Conservation (phyloP, 2,888 invertebrate genomes). For the Ophion obscuratus region DNA sequence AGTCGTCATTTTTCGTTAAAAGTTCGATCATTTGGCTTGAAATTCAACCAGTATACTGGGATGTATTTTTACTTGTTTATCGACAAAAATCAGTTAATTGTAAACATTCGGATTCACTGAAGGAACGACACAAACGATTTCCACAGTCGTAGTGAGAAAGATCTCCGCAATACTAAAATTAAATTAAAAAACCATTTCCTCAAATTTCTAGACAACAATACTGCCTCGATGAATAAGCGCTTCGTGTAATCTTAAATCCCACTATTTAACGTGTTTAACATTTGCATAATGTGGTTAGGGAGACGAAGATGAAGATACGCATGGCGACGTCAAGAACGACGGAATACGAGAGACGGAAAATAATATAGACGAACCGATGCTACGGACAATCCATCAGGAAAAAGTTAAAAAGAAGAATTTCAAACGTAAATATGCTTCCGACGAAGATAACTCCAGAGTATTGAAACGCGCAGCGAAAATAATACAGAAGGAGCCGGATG, state of each 20-base stretch:
- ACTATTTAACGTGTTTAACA: not conserved
- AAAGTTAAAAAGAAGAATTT: not conserved
- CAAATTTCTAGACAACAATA: too few relatives aligned
- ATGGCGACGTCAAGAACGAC: not conserved
- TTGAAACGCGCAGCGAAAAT: slow-evolving; percentile 48
- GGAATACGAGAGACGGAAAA: slow-evolving; percentile 12
- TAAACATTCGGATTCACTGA: too few relatives aligned
- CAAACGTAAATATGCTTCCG: not conserved
- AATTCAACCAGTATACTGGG: too few relatives aligned
- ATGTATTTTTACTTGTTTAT: too few relatives aligned
- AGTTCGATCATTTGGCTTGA: too few relatives aligned
- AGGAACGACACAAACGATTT: too few relatives aligned
- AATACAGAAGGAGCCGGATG: slow-evolving; percentile 52
- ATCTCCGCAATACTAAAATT: too few relatives aligned
- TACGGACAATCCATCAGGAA: not conserved
- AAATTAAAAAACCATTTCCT: too few relatives aligned
- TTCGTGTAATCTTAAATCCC: slow-evolving; percentile 6
- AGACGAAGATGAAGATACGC: slow-evolving; percentile 19
- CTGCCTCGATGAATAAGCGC: too few relatives aligned
- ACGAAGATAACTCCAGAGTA: not conserved
- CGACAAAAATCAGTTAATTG: too few relatives aligned
- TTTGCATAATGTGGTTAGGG: not conserved
- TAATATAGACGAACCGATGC: not conserved
- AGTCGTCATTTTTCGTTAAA: too few relatives aligned
- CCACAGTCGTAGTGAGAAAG: too few relatives aligned